Conservation (phyloP, 2,888 invertebrate genomes). For the Macrosoma leucophasiata region DNA sequence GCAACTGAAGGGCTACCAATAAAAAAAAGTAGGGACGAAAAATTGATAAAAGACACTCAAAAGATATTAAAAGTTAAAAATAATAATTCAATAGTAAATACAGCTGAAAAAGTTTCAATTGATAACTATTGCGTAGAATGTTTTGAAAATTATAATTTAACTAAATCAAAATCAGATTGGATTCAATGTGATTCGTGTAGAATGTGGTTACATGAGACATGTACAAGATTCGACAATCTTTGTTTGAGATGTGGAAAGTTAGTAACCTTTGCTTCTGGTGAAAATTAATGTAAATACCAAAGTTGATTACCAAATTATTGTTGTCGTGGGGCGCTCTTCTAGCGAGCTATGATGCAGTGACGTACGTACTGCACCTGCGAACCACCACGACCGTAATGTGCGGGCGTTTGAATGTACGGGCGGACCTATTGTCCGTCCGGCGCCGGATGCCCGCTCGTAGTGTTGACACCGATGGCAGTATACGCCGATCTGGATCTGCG, state of each 20-base stretch:
- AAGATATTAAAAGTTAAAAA: constrained; percentile 22
- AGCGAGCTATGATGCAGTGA: no score
- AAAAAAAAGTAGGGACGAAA: constrained; percentile 8
- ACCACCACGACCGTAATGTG: no score
- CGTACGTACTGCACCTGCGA: no score
- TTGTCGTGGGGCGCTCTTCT: no score
- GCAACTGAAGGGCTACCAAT: constrained; percentile 16
- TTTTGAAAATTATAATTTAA: constrained; percentile 24
- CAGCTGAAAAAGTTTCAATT: constrained; percentile 15
- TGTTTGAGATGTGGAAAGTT: constrained; percentile 22
- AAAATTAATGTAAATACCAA: constrained; percentile 18
- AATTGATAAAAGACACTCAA: constrained; percentile 17
- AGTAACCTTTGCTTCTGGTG: constrained; percentile 15
- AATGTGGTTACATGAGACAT: constrained; percentile 19
- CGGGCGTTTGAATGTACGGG: no score
- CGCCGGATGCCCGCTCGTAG: no score
- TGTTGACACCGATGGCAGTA: no score
- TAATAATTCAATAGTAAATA: constrained; percentile 20
- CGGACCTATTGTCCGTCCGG: no score
- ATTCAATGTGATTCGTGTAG: constrained; percentile 18
- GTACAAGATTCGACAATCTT: constrained; percentile 18
- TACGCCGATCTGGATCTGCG: no score
- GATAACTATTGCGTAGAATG: constrained; percentile 20
- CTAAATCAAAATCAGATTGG: constrained; percentile 20
- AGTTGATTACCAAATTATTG: constrained; percentile 11